A percentile compares a stretch with the other conserved stretches of the same genome.
Evolutionary conservation across 2,888 invertebrate genomes (phyloP).

Genomic region (Vannuccia rotundouncinata): DNA sequence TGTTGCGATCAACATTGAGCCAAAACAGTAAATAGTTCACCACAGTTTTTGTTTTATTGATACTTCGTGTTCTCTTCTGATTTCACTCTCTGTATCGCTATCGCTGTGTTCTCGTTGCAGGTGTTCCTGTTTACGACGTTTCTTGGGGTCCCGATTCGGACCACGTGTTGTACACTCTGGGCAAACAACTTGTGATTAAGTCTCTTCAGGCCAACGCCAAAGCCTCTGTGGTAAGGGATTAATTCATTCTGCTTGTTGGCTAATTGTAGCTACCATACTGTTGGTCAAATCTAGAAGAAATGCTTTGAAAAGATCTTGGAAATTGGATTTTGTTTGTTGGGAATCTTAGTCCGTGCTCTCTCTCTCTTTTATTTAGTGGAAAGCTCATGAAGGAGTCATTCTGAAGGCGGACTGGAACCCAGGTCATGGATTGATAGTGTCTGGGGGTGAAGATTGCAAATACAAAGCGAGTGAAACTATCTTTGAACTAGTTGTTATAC

Average conservation of each 20-base stretch:
- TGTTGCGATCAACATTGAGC: constrained; percentile 76
- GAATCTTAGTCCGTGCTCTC: too few relatives aligned
- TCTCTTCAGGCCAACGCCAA: constrained; percentile 61
- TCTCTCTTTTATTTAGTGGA: constrained; percentile 66
- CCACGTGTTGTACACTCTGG: constrained; percentile 61
- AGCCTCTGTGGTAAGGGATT: constrained; percentile 57
- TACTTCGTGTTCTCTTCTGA: too few relatives aligned
- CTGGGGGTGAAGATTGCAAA: constrained; percentile 69
- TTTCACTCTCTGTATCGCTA: too few relatives aligned
- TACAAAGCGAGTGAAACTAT: constrained; percentile 65
- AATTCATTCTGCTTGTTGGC: too few relatives aligned
- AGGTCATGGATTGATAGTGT: constrained; percentile 61
- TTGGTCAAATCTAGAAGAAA: too few relatives aligned
- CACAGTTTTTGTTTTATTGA: background rate
- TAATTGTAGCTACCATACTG: too few relatives aligned
- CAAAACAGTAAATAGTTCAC: constrained; percentile 63
- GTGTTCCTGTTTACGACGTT: constrained; percentile 70
- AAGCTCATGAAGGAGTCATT: constrained; percentile 87
- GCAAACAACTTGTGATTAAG: constrained; percentile 62
- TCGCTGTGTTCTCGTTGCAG: too few relatives aligned
- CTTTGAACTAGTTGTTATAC: too few relatives aligned
- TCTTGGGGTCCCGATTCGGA: constrained; percentile 66
- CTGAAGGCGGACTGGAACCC: constrained; percentile 65
- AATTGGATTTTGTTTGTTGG: too few relatives aligned
- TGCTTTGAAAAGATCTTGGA: too few relatives aligned